Evolutionary conservation across 2,888 invertebrate genomes (phyloP), one percentile per base, ranked within the genome.

Genomic region (Pristionchus mayeri): DNA sequence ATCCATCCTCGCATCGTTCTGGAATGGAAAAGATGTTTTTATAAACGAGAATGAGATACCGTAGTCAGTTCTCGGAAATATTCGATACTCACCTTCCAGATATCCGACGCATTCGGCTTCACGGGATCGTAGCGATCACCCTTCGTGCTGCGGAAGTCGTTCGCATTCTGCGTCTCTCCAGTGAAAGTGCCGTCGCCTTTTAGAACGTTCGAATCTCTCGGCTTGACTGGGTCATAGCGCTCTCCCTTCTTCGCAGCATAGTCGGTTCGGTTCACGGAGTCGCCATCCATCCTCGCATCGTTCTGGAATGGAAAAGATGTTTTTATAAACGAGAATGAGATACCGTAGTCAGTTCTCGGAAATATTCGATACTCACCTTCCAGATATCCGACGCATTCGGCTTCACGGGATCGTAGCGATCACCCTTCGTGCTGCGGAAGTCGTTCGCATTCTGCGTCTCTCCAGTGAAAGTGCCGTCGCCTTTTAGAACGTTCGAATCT

Each of bases 111-210:
- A 16, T 67, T 34, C 4, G 87, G 88, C 30, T 84, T 71, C 63
- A 67, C 85, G 21, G 84, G 67, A 18, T 87, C 86, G 24, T 85
- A 86, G 0, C 90, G 85, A 48, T 89, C 89, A 16, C 89, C 89
- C 84, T 84, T 79, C 4, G 27, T 54, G 21, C 16, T 48, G 24
- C 60, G 84, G 52, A 30, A 85, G n/a, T 85, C 84, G 16, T 48
- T 27, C 50, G 16, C 57, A 30, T 84, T 76, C 78, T 75, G 76
- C 7, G 84, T 85, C 75, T 57, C 54, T 0, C 44, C 78, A 54
- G 40, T 34, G 52, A 85, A 85, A 21, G 76, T 21, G 0, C 84
- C 85, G n/a, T 85, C 84, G 18, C 84, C 84, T 40, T 54, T 57
- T 34, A 85, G 84, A 9, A 85, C 18, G n/a, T 85, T 52, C 1